Evolutionary conservation across 2,888 invertebrate genomes (phyloP).

Genomic region (Anticlea derivata): DNA sequence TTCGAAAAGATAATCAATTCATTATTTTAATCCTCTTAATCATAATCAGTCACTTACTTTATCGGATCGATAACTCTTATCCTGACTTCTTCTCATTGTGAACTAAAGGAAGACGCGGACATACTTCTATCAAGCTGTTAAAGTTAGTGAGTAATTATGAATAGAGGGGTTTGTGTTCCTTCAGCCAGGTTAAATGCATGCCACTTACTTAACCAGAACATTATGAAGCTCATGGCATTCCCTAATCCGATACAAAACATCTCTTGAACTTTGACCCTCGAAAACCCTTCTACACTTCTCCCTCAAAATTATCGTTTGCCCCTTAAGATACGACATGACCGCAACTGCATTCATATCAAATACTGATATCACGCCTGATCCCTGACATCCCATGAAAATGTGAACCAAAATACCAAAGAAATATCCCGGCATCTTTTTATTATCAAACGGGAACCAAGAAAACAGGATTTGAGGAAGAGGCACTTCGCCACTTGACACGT

Average conservation of each 20-base stretch:
- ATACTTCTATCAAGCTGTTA: no score
- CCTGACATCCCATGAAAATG: conserved; percentile 49
- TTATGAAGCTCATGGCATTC: conserved; percentile 64
- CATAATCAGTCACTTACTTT: no score
- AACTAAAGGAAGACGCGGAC: no score
- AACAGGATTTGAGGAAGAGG: conserved; percentile 58
- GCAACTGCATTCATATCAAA: conserved; percentile 59
- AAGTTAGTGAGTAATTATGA: no score
- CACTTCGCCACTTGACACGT: conserved; percentile 47
- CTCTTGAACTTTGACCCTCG: conserved; percentile 24
- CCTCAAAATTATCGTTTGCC: conserved; percentile 56
- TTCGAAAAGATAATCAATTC: no score
- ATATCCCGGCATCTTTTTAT: conserved; percentile 58
- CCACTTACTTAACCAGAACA: conserved; percentile 54
- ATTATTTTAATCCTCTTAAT: no score
- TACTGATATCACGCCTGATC: conserved; percentile 51
- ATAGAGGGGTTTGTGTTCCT: no score
- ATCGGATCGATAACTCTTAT: no score
- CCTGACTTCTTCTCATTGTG: no score
- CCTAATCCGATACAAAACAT: conserved; percentile 47
- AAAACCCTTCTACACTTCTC: conserved; percentile 53
- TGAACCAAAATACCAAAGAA: conserved; percentile 48
- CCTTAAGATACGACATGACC: conserved; percentile 64
- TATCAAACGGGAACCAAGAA: conserved; percentile 69
- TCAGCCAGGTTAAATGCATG: no score